Evolutionary conservation across 2,888 invertebrate species (phyloP).

Genomic region (Xestia rhomboidea): DNA sequence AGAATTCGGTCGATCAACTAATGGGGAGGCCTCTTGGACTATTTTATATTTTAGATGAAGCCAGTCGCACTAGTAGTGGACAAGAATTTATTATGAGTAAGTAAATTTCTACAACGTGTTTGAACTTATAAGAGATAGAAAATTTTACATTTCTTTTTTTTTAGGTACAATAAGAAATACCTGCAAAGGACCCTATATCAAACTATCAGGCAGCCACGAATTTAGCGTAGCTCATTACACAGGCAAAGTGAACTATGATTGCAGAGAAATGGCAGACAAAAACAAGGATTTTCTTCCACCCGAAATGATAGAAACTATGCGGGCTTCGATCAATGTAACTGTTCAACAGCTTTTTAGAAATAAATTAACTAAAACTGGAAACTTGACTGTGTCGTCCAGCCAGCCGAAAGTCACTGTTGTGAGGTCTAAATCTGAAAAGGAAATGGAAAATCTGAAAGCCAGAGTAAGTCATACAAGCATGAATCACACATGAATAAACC

Average conservation of each 20-base stretch:
- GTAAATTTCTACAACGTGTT: conserved; percentile 47
- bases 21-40: conserved; percentile 96
- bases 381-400: conserved; percentile 91
- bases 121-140: background rate
- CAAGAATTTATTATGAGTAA: conserved; percentile 94
- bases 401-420: conserved; percentile 79
- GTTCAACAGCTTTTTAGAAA: conserved; percentile 95
- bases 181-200: conserved; percentile 89
- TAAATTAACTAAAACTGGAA: conserved; percentile 96
- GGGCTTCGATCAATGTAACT: conserved; percentile 93
- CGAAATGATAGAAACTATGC: conserved; percentile 96
- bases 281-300: conserved; percentile 97
- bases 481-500: background rate
- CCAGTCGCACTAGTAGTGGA: conserved; percentile 93
- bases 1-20: conserved; percentile 96
- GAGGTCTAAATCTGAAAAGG: conserved; percentile 86
- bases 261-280: conserved; percentile 95
- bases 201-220: conserved; percentile 91
- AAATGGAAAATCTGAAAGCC: conserved; percentile 86
- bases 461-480: conserved; percentile 82
- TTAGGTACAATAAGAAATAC: conserved; percentile 90
- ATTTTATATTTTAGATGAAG: conserved; percentile 96
- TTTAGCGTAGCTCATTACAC: conserved; percentile 97
- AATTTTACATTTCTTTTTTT: conserved; percentile 53
- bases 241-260: conserved; percentile 96